Evolutionary conservation across 2,113 vertebrate genomes (phyloP).

Genomic region (Dolichotis patagonum): DNA sequence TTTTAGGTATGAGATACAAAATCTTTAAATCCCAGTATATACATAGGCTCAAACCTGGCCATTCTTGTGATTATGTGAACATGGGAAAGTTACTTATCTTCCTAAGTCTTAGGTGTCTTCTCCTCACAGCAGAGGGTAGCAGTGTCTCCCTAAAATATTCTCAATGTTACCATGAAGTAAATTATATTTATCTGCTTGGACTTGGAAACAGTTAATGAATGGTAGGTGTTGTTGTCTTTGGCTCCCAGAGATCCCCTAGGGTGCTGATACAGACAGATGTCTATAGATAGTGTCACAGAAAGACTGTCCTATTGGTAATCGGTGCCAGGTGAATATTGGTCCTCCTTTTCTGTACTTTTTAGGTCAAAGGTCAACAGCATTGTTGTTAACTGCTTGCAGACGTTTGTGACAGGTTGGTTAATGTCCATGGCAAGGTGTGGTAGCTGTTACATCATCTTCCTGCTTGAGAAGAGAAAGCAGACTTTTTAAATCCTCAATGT

Average conservation of each 20-base stretch:
- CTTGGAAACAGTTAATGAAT: neutral
- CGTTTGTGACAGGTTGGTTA: conserved; percentile 26
- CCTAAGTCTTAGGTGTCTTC: neutral
- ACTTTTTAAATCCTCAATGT: neutral
- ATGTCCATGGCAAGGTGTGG: neutral
- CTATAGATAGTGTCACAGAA: neutral
- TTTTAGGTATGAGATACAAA: neutral
- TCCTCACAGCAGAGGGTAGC: neutral
- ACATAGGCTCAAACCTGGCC: neutral
- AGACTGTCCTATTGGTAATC: neutral
- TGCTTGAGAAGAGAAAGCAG: neutral
- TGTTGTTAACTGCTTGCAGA: neutral
- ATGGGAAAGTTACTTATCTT: neutral
- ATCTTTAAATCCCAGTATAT: neutral
- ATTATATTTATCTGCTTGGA: neutral
- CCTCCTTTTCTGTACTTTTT: neutral
- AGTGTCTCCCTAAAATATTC: neutral
- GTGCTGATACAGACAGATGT: neutral
- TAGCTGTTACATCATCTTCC: neutral
- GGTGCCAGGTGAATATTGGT: neutral
- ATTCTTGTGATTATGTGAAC: neutral
- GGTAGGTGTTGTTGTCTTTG: neutral
- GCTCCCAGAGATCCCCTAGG: neutral
- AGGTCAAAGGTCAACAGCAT: neutral
- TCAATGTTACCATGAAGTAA: neutral